These are phyloP conservation scores for Harpagus bidentatus DNA, from an alignment of 2,113 vertebrate species.

Conservation along the genomic window DNA sequence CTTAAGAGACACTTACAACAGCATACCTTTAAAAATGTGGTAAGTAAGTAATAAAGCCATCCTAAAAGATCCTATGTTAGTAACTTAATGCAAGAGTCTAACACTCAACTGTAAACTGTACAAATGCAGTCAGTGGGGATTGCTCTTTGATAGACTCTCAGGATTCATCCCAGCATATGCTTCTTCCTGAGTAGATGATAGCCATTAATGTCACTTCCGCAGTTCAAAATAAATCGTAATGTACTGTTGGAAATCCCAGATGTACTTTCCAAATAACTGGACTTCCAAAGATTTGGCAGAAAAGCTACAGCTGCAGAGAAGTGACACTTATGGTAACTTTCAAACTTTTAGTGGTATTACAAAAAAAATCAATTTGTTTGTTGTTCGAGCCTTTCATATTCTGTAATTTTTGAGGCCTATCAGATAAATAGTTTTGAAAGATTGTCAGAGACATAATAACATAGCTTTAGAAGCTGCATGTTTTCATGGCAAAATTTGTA, in stretches of 20 bases:
- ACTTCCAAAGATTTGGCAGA: not conserved
- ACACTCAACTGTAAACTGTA: not conserved
- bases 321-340: not conserved
- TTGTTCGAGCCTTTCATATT: not conserved
- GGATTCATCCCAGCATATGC: not conserved
- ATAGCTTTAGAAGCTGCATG: not conserved
- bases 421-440: not conserved
- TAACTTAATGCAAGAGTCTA: not conserved
- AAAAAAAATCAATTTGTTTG: not conserved
- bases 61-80: not conserved
- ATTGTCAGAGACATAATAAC: not conserved
- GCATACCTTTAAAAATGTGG: not conserved
- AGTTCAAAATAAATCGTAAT: slow-evolving; percentile 14
- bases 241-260: slow-evolving; percentile 5
- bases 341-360: not conserved
- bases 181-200: slow-evolving; percentile 25
- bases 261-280: not conserved
- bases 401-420: not conserved
- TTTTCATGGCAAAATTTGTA: slow-evolving; percentile 34
- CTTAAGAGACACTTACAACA: not conserved
- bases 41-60: not conserved
- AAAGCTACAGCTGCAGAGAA: not conserved
- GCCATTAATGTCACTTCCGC: slow-evolving; percentile 25
- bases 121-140: not conserved
- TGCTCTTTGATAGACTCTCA: not conserved